These are phyloP conservation scores for Aspidapion aeneum DNA, from an alignment of 2,888 invertebrate genomes.

Conservation along the genomic window DNA sequence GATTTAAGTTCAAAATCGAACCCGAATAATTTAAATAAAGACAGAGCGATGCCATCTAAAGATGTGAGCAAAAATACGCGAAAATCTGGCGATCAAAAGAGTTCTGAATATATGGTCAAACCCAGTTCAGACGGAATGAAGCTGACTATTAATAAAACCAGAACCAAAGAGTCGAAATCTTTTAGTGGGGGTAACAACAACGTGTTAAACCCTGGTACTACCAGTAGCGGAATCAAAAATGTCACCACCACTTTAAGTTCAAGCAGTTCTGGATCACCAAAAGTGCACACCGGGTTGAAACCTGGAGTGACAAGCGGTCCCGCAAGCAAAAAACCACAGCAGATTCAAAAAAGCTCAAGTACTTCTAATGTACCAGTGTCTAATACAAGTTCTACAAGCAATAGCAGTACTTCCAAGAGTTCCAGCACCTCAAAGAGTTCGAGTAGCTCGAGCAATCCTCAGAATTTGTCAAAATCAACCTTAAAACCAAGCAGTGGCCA, in stretches of 20 bases:
- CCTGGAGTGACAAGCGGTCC: slow-evolving; percentile 86
- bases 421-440: no score
- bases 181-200: slow-evolving; percentile 43
- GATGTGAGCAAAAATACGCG: slow-evolving; percentile 33
- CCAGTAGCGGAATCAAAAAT: no score
- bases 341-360: slow-evolving; percentile 36
- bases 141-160: slow-evolving; percentile 86
- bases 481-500: slow-evolving; percentile 49
- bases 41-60: slow-evolving; percentile 33
- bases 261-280: slow-evolving; percentile 62
- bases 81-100: slow-evolving; percentile 58
- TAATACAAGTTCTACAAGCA: slow-evolving; percentile 38
- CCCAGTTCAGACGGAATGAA: slow-evolving; percentile 87
- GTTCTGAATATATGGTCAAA: slow-evolving; percentile 86
- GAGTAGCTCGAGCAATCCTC: slow-evolving; percentile 19
- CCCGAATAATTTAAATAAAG: slow-evolving; percentile 34
- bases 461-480: slow-evolving; percentile 23
- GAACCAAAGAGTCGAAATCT: slow-evolving; percentile 60
- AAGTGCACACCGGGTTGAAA: slow-evolving; percentile 76
- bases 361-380: slow-evolving; percentile 32
- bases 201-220: neutral
- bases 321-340: slow-evolving; percentile 75
- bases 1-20: slow-evolving; percentile 49
- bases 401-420: slow-evolving; percentile 14
- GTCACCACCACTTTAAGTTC: neutral